Conservation (phyloP, 1,140 invertebrate species). For the Drosophila kanapiae region DNA sequence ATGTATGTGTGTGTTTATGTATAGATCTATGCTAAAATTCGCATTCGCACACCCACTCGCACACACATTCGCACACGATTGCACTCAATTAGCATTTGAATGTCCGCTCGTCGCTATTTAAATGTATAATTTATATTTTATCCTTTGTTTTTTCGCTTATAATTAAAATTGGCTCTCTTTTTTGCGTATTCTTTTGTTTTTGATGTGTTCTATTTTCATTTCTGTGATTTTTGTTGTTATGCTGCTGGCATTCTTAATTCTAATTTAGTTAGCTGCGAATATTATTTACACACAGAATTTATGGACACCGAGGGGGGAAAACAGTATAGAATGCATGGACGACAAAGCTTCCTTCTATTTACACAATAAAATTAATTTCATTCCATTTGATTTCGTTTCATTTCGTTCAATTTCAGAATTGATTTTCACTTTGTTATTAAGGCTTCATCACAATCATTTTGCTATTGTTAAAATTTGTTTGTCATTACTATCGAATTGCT, state of each 20-base stretch:
- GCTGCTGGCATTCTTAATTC: slow-evolving; percentile 54
- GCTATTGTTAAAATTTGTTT: slow-evolving; percentile 63
- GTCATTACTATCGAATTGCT: slow-evolving; percentile 24
- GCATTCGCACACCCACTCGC: slow-evolving; percentile 19
- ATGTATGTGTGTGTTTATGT: slow-evolving; percentile 29
- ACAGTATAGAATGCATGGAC: slow-evolving; percentile 33
- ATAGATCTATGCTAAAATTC: slow-evolving; percentile 43
- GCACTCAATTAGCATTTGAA: slow-evolving; percentile 70
- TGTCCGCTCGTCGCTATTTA: slow-evolving; percentile 54
- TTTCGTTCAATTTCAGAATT: slow-evolving; percentile 41
- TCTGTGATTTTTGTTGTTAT: slow-evolving; percentile 20
- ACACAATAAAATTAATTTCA: slow-evolving; percentile 52
- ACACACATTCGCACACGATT: slow-evolving; percentile 13
- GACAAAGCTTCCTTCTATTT: slow-evolving; percentile 47
- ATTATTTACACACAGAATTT: slow-evolving; percentile 72
- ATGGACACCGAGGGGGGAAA: slow-evolving; percentile 34
- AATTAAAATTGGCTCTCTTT: slow-evolving; percentile 70
- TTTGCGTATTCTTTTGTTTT: slow-evolving; percentile 37
- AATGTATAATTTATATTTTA: slow-evolving; percentile 46
- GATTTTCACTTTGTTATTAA: slow-evolving; percentile 60
- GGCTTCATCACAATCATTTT: slow-evolving; percentile 71
- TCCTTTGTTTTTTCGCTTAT: slow-evolving; percentile 52
- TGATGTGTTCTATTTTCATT: slow-evolving; percentile 4
- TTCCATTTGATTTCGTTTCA: slow-evolving; percentile 55
- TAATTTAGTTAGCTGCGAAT: slow-evolving; percentile 70